These are phyloP conservation scores for Goniozus legneri DNA, from an alignment of 1,140 invertebrate species.

Conservation along the genomic window DNA sequence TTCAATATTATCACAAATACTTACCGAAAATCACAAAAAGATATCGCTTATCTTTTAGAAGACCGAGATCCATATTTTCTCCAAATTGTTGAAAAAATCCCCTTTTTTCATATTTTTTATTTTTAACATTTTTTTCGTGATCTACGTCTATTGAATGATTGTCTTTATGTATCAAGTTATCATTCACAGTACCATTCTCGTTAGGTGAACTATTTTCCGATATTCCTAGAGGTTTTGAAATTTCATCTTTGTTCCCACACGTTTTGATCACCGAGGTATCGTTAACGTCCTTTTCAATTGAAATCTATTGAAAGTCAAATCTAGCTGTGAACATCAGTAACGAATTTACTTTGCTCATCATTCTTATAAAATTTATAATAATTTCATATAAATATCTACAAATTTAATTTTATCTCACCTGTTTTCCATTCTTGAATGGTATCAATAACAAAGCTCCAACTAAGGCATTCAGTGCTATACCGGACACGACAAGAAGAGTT, in stretches of 20 bases:
- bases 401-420: conserved; percentile 18
- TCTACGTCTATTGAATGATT: no score
- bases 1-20: not conserved
- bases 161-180: no score
- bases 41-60: conserved; percentile 21
- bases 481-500: conserved; percentile 60
- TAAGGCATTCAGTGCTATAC: conserved; percentile 61
- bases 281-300: conserved; percentile 7
- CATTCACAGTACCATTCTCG: no score
- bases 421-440: conserved; percentile 49
- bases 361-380: not conserved
- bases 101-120: not conserved
- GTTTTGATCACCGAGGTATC: conserved; percentile 5
- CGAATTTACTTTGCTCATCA: conserved; percentile 14
- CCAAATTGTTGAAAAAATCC: not conserved
- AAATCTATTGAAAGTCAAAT: conserved; percentile 8
- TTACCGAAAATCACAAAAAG: conserved; percentile 22
- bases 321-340: conserved; percentile 11
- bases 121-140: not conserved
- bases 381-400: not conserved
- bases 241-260: no score
- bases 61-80: conserved; percentile 20
- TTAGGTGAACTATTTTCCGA: no score
- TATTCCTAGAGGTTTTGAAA: no score
- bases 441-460: conserved; percentile 63